Percentiles rank a stretch among this genome's conserved stretches.
These are phyloP conservation scores for Leptosomus discolor DNA, from an alignment of 2,113 vertebrate species.

Conservation along the genomic window DNA sequence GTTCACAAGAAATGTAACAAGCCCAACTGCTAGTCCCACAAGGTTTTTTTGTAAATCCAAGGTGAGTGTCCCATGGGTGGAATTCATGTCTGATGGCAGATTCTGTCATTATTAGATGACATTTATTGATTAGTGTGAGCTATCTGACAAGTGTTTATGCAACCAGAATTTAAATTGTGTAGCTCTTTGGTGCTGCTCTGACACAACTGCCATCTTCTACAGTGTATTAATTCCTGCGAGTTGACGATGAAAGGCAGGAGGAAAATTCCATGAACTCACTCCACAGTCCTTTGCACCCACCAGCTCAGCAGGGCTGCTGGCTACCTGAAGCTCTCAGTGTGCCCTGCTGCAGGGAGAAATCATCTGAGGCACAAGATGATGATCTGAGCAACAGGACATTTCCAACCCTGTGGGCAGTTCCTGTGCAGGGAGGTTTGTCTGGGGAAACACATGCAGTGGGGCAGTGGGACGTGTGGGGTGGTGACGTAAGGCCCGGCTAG, in stretches of 20 bases:
- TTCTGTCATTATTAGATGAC: neutral
- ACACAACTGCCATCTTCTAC: neutral
- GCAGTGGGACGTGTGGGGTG: neutral
- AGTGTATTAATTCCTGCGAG: neutral
- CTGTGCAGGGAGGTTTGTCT: neutral
- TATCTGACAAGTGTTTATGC: neutral
- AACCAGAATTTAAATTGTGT: neutral
- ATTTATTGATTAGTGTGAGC: neutral
- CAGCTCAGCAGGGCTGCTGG: neutral
- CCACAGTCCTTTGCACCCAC: neutral
- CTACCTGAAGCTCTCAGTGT: rapidly evolving
- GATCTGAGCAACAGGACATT: neutral
- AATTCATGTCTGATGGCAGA: neutral
- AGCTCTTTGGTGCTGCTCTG: neutral
- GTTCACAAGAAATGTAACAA: neutral
- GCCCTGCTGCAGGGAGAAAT: neutral
- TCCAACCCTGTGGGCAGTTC: neutral
- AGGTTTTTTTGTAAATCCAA: neutral
- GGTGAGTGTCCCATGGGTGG: neutral
- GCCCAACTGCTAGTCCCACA: neutral
- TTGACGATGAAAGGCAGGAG: neutral
- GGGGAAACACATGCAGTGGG: neutral
- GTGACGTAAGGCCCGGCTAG: neutral
- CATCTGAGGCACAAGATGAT: neutral
- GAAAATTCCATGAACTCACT: neutral